Base-by-base conservation (phyloP, 2,797 vertebrate species). In the Dromococcyx pavoninus region DNA sequence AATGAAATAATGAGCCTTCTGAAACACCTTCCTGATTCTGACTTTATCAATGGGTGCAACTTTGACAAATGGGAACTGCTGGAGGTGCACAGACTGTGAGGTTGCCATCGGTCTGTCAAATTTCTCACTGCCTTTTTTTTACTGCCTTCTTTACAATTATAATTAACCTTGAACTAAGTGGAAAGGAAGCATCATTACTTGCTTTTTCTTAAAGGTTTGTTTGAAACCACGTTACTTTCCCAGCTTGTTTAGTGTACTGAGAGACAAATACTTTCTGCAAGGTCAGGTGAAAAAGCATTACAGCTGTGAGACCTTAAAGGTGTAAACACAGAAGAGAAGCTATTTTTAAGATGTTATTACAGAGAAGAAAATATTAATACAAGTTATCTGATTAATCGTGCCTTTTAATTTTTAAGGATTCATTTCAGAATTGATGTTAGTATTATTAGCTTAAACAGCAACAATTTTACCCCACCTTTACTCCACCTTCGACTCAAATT, bases 41-140 rank as follows among this genome's bases (percentile, higher is more conserved):
- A 97, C 89, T 96, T 96, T 95, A 33, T 95, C 78, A 95, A 65
- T 95, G 92, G 92, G 64, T 64, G n/a, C 75, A 96, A 56, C 86
- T 96, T 83, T 93, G 88, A 91, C 86, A 96, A 96, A 96, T 87
- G 57, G 74, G 83, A 91, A 9, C 86, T 71, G 84, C 79, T 93
- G 94, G 81, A 89, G 80, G 70, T 46, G 77, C 64, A 66, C 3
- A 11, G 39, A 14, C 54, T 61, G 57, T 18, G 75, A 60, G 54
- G n/a, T 51, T 88, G 86, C 80, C 86, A 77, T 16, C 11, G 2
- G 57, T 23, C 64, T 80, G 53, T 53, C 85, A 78, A 0, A 70
- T 89, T 73, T 54, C 67, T 81, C 71, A 56, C 62, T 79, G 41
- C 54, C 54, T 43, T 57, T 91, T 86, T 94, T 86, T 76, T 46